Evolutionary conservation across 2,113 vertebrate species (phyloP).

Genomic region (Gallinago media): DNA sequence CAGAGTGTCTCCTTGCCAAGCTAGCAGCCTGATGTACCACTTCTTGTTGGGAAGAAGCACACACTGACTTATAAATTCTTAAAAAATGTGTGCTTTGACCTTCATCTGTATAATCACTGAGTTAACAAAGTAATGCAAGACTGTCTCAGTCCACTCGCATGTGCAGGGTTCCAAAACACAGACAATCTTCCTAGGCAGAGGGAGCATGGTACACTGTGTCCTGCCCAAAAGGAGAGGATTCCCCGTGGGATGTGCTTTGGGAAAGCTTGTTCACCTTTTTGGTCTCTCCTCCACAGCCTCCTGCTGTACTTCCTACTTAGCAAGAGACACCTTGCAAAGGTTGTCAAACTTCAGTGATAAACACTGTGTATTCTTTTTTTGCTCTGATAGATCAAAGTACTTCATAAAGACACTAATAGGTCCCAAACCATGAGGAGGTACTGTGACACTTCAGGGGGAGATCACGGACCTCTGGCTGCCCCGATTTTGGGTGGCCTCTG

Average conservation of each 20-base stretch:
- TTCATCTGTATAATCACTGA: neutral
- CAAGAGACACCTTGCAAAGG: neutral
- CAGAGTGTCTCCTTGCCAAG: neutral
- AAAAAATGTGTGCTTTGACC: neutral
- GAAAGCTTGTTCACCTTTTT: neutral
- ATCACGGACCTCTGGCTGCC: neutral
- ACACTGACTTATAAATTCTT: neutral
- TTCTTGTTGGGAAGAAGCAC: neutral
- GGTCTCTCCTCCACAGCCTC: neutral
- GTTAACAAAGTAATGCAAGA: neutral
- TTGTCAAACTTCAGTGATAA: neutral
- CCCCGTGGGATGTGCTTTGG: neutral
- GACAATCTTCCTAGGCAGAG: neutral
- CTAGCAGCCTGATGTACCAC: neutral
- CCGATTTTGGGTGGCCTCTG: neutral
- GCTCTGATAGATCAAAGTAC: neutral
- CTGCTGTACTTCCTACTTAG: neutral
- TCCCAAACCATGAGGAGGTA: neutral
- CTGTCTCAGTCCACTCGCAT: neutral
- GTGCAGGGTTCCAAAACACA: neutral
- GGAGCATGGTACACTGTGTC: accelerated
- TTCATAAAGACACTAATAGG: neutral
- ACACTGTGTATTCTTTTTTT: accelerated
- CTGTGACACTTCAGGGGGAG: accelerated
- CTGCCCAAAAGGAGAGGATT: neutral